These are phyloP conservation scores for Bryconaethiops microstoma DNA, from an alignment of 2,797 vertebrate genomes.

Conservation along the genomic window DNA sequence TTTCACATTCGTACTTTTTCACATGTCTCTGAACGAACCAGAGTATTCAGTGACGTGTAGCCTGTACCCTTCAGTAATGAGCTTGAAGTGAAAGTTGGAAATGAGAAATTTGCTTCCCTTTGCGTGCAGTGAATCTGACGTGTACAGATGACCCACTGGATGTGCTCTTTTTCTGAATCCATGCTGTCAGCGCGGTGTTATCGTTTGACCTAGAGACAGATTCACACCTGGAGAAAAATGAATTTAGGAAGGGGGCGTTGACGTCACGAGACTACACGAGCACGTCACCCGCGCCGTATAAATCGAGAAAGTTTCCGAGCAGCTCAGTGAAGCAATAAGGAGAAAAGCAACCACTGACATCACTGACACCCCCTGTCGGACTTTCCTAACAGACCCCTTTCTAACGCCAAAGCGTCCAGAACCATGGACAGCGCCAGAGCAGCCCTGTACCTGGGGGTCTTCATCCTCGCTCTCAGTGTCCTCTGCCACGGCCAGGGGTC, in stretches of 20 bases:
- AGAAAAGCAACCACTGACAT: not conserved
- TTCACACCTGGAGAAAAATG: slow-evolving; percentile 42
- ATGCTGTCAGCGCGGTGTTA: not conserved
- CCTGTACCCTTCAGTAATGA: not conserved
- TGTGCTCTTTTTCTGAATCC: not conserved
- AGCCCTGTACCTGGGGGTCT: slow-evolving; percentile 69
- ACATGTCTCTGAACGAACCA: not conserved
- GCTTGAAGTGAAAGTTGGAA: not conserved
- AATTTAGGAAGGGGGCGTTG: slow-evolving; percentile 46
- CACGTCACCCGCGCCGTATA: slow-evolving; percentile 52
- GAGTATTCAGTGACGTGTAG: not conserved
- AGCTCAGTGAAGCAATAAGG: slow-evolving; percentile 42
- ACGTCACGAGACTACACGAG: slow-evolving; percentile 55
- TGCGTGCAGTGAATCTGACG: not conserved
- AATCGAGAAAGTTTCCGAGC: slow-evolving; percentile 63
- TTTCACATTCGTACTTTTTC: not conserved
- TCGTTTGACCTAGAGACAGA: slow-evolving; percentile 42
- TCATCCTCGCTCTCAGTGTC: slow-evolving; percentile 68
- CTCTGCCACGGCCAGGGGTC: slow-evolving; percentile 72
- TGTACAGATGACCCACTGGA: slow-evolving; percentile 23
- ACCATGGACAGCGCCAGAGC: slow-evolving; percentile 74
- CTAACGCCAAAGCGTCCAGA: slow-evolving; percentile 13
- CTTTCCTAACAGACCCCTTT: not conserved
- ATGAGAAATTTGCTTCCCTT: not conserved
- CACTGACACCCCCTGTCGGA: too few relatives aligned